phyloP scores from a whole-genome alignment of 2,797 vertebrate species.

The Arctocebus calabarensis region DNA sequence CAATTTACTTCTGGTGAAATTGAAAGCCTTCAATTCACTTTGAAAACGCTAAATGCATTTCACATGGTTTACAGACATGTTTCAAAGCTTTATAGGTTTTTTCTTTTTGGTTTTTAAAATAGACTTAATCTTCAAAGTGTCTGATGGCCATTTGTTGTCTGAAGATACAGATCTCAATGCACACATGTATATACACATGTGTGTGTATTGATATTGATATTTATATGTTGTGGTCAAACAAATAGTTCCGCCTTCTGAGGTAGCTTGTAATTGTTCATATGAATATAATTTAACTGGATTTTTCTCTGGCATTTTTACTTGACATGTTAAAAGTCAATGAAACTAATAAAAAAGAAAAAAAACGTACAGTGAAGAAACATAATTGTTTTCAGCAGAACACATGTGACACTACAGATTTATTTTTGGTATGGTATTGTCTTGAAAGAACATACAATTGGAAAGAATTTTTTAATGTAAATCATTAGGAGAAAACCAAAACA shows the following conservation, averaged over 20 bases:
- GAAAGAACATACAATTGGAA: conserved; percentile 39
- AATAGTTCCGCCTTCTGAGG: conserved; percentile 80
- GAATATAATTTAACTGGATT: conserved; percentile 84
- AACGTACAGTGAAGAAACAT: conserved; percentile 48
- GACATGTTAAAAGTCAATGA: conserved; percentile 83
- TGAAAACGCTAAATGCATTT: conserved; percentile 77
- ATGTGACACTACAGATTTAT: conserved; percentile 73
- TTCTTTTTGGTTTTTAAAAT: conserved; percentile 66
- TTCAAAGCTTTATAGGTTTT: conserved; percentile 72
- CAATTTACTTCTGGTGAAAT: conserved; percentile 85
- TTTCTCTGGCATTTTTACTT: conserved; percentile 84
- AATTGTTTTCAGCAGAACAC: conserved; percentile 82
- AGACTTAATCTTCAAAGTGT: conserved; percentile 83
- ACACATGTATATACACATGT: not conserved
- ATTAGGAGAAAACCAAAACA: conserved; percentile 69
- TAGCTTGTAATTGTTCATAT: conserved; percentile 83
- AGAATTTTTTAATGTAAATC: conserved; percentile 65
- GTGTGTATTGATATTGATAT: conserved; percentile 72
- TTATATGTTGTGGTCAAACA: conserved; percentile 81
- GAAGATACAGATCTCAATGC: conserved; percentile 74
- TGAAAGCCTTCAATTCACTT: conserved; percentile 82
- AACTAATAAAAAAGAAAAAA: conserved; percentile 75
- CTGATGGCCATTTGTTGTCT: conserved; percentile 74
- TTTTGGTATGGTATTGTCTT: conserved; percentile 67
- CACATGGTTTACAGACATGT: conserved; percentile 66